These are phyloP conservation scores for Nettapus auritus DNA, from an alignment of 2,113 vertebrate species.

Conservation along the genomic window DNA sequence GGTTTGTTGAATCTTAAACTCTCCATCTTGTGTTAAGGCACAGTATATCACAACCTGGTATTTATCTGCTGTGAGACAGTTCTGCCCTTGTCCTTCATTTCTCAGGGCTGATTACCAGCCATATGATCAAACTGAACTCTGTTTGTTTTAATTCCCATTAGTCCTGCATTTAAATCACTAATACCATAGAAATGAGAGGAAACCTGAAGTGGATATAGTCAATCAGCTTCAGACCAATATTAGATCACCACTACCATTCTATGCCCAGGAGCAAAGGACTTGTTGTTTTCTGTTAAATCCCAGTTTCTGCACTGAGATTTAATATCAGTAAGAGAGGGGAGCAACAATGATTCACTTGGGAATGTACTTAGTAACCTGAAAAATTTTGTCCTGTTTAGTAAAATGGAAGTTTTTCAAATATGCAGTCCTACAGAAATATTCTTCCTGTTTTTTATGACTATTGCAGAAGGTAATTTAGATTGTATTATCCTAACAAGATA, in stretches of 20 bases:
- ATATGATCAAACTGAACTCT: no score
- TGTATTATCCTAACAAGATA: neutral
- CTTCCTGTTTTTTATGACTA: neutral
- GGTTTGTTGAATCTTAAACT: neutral
- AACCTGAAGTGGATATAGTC: fast-evolving
- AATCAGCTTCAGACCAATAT: neutral
- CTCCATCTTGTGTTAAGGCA: neutral
- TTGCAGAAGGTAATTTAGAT: neutral
- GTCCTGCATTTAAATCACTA: neutral
- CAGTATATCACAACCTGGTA: neutral
- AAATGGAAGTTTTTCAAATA: neutral
- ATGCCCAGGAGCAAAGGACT: neutral
- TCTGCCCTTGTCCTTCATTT: neutral
- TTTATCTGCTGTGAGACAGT: neutral
- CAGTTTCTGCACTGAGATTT: neutral
- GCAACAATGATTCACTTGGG: neutral
- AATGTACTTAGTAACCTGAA: neutral
- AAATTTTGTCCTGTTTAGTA: neutral
- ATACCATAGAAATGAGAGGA: neutral
- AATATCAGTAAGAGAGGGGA: neutral
- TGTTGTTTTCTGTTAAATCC: neutral
- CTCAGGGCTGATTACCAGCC: fast-evolving
- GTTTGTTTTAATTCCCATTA: neutral
- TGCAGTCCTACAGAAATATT: neutral
- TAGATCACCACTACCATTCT: fast-evolving